Conservation (phyloP, 2,797 vertebrate genomes). For the Galago senegalensis region DNA sequence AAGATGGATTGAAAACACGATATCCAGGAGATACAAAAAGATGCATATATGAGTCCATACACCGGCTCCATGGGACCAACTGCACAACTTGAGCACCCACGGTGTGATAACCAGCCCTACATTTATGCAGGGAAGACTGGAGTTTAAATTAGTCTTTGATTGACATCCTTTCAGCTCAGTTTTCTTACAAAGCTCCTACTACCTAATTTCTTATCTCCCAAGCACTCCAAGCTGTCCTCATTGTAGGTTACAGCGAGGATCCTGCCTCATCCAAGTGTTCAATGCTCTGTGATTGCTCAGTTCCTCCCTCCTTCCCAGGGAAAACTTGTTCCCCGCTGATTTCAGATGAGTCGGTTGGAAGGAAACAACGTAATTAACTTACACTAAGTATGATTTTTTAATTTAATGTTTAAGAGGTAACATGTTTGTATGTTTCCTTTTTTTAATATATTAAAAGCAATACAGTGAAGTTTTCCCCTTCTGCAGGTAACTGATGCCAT, state of each 20-base stretch:
- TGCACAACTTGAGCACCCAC: too few relatives aligned
- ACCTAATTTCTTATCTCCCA: neutral
- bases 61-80: neutral
- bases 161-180: neutral
- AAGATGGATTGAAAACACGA: neutral
- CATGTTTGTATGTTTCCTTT: neutral
- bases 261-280: neutral
- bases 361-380: neutral
- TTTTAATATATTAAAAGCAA: conserved; percentile 4
- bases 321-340: neutral
- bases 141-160: conserved; percentile 42
- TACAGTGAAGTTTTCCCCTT: neutral
- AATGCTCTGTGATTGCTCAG: neutral
- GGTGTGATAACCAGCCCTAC: neutral
- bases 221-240: neutral
- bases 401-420: neutral
- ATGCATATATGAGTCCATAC: neutral
- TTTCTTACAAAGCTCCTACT: conserved; percentile 37
- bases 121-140: neutral
- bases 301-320: neutral
- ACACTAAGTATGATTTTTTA: neutral
- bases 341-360: neutral
- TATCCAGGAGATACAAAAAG: neutral
- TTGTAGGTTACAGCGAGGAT: neutral
- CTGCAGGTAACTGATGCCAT: neutral